A percentile compares a stretch with the other conserved stretches of the same genome.
These are phyloP conservation scores for Leuciscus idus DNA, from an alignment of 2,113 vertebrate species.

Conservation along the genomic window DNA sequence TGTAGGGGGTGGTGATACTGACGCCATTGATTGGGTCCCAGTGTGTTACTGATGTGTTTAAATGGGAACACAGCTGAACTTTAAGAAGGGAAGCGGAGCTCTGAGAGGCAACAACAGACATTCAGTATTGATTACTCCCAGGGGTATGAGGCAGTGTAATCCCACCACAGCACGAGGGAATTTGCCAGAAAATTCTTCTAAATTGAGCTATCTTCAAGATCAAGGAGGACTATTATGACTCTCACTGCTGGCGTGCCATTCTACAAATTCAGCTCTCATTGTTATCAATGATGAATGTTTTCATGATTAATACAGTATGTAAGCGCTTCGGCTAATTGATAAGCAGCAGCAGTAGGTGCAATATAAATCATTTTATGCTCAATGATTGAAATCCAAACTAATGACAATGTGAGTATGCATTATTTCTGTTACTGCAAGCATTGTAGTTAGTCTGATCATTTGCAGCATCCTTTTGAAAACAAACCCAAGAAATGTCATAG, in stretches of 20 bases:
- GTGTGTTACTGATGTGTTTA: conserved; percentile 65
- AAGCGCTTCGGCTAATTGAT: conserved; percentile 1
- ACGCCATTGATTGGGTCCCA: conserved; percentile 67
- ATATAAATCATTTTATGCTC: conserved; percentile 3
- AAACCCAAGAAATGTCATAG: neutral
- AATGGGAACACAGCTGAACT: conserved; percentile 61
- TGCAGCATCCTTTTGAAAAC: neutral
- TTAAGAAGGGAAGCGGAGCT: conserved; percentile 44
- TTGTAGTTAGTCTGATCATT: neutral
- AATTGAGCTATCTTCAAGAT: conserved; percentile 43
- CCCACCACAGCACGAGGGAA: conserved; percentile 37
- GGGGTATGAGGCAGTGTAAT: conserved; percentile 39
- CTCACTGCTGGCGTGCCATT: neutral
- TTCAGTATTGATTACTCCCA: conserved; percentile 53
- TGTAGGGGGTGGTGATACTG: conserved; percentile 66
- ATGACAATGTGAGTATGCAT: neutral
- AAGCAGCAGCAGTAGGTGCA: conserved; percentile 7
- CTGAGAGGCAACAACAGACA: conserved; percentile 43
- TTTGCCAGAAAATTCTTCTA: conserved; percentile 41
- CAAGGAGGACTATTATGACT: conserved; percentile 15
- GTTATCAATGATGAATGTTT: conserved; percentile 1
- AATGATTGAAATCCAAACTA: neutral
- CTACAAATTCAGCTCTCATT: neutral
- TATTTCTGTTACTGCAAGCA: neutral
- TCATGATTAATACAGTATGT: neutral